These are phyloP conservation scores for Poicephalus gulielmi DNA, from an alignment of 2,113 vertebrate genomes.

Conservation along the genomic window DNA sequence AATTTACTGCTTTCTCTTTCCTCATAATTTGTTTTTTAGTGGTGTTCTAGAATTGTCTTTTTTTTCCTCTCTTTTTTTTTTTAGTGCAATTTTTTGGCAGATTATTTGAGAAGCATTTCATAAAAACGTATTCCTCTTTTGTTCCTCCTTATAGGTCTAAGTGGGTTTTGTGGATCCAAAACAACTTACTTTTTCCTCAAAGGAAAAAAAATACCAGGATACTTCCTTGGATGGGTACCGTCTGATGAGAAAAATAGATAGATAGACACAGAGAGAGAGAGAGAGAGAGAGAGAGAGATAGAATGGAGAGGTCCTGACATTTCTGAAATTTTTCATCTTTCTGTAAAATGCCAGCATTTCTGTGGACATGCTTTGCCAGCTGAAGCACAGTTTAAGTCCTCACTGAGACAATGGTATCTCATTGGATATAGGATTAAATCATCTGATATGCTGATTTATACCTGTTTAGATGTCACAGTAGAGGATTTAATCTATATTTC, in stretches of 20 bases:
- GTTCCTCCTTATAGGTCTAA: not conserved
- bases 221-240: not conserved
- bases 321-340: not conserved
- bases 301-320: not conserved
- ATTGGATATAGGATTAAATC: not conserved
- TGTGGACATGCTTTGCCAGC: not conserved
- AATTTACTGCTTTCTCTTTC: not conserved
- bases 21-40: not conserved
- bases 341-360: not conserved
- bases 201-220: not conserved
- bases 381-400: not conserved
- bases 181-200: not conserved
- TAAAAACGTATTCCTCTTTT: not conserved
- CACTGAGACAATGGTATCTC: not conserved
- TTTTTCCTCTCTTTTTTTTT: not conserved
- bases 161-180: not conserved
- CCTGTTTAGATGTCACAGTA: not conserved
- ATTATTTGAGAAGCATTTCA: not conserved
- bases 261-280: too few relatives aligned
- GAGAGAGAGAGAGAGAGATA: not conserved
- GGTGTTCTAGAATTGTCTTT: not conserved
- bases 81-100: not conserved
- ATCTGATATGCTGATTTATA: not conserved
- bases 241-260: not conserved
- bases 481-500: not conserved